Base-by-base conservation (phyloP, 2,113 vertebrate genomes). In the Cryptotis parvus region DNA sequence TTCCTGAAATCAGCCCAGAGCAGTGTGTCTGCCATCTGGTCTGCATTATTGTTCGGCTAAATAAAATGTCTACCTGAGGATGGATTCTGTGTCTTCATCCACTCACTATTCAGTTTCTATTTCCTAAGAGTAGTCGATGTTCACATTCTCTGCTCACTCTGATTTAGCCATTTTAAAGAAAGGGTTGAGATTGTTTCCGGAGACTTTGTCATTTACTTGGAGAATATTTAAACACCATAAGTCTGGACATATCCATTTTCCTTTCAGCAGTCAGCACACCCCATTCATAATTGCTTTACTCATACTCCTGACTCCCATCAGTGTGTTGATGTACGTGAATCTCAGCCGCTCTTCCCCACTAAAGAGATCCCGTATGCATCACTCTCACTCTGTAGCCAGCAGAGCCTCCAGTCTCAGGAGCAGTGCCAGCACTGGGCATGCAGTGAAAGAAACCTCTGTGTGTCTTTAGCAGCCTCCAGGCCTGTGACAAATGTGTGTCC, bases 161-260 rank as follows among this genome's bases (percentile, higher is more conserved):
- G 79, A 89, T 58, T 75, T 75, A 75, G 49, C 77, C 1, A 52
- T 75, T 94, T 49, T 61, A 63, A 73, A 81, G 66, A 39, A 86
- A 94, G 84, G 9, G 7, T 29, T 86, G 16, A 84, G 16, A 33
- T 70, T 86, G 58, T 92, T 79, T 73, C 35, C 58, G 45, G 65
- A 35, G 39, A 63, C 24, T 35, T 20, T 26, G 66, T 52, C 78
- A 52, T 33, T 93, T 89, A 4, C 18, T 70, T n/a, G 45, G 10
- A 39, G n/a, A 94, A 12, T 61, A 89, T 66, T 88, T 68, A 49
- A 49, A 49, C 45, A 49, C 45, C 45, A 14, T 14, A 9, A 49
- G 45, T 10, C 45, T 12, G 45, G 45, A 14, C 45, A 12, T 49
- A 49, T 49, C 14, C 45, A 2, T 49, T 49, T 93, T 70, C n/a